Conservation (phyloP, 2,113 vertebrate species). For the Conger conger region DNA sequence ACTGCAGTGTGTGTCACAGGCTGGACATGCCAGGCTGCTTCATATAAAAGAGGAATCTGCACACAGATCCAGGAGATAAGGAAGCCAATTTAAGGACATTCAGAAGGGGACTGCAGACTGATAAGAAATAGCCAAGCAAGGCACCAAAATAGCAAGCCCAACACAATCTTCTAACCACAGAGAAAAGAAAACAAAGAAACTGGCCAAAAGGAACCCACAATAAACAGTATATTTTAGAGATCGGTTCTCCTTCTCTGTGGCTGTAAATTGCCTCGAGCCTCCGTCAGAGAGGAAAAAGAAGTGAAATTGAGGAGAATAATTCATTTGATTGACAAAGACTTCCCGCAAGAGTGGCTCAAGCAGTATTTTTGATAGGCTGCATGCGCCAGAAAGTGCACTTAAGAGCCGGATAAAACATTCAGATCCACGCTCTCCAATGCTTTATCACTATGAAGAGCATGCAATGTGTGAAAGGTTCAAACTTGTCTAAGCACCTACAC, state of each 20-base stretch:
- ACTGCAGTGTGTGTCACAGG: slow-evolving; percentile 31
- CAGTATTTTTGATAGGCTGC: not conserved
- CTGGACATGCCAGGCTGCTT: slow-evolving; percentile 50
- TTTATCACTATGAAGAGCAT: not conserved
- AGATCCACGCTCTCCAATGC: not conserved
- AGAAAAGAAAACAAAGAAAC: slow-evolving; percentile 9
- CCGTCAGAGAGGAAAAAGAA: slow-evolving; percentile 1
- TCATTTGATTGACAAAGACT: not conserved
- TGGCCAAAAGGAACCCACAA: slow-evolving; percentile 22
- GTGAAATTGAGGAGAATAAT: not conserved
- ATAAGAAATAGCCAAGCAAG: slow-evolving; percentile 32
- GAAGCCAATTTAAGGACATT: slow-evolving; percentile 48
- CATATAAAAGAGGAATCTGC: slow-evolving; percentile 53
- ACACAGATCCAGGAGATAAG: slow-evolving; percentile 23
- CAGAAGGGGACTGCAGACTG: slow-evolving; percentile 28
- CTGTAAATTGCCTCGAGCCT: slow-evolving; percentile 4
- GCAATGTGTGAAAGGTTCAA: not conserved
- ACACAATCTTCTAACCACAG: not conserved
- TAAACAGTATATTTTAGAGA: not conserved
- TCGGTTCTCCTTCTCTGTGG: not conserved
- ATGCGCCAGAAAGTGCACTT: not conserved
- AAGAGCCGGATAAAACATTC: not conserved
- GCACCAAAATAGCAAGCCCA: slow-evolving; percentile 24
- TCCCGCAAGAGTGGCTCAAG: not conserved
- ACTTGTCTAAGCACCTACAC: not conserved